These are phyloP conservation scores for Dryobotodes eremita DNA, from an alignment of 2,888 invertebrate species.

Conservation along the genomic window DNA sequence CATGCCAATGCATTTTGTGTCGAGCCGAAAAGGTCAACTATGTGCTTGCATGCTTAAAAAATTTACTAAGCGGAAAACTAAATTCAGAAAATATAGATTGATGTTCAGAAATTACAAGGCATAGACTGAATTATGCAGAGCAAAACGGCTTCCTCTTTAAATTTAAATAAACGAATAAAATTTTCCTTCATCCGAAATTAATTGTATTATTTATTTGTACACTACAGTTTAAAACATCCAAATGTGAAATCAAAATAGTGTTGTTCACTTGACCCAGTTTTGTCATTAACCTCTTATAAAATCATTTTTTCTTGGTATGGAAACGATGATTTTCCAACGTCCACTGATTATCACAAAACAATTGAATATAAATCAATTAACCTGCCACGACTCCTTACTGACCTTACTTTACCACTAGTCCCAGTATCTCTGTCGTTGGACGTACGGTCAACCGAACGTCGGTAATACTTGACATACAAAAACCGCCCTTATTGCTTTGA, in stretches of 20 bases:
- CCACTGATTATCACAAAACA: not conserved
- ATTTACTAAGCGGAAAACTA: not conserved
- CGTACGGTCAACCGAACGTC: slow-evolving; percentile 17
- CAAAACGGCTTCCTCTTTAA: not conserved
- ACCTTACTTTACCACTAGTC: slow-evolving; percentile 22
- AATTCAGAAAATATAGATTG: not conserved
- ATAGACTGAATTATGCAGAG: not conserved
- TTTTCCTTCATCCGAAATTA: not conserved
- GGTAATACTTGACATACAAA: not conserved
- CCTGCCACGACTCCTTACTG: slow-evolving; percentile 27
- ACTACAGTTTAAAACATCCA: no score
- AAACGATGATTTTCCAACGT: no score
- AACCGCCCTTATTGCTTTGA: slow-evolving; percentile 17
- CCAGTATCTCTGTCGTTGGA: no score
- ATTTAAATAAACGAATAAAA: not conserved
- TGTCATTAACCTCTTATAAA: not conserved
- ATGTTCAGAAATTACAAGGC: not conserved
- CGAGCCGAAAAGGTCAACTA: not conserved
- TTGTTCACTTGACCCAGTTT: not conserved
- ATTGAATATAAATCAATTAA: slow-evolving; percentile 33
- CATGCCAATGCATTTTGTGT: slow-evolving; percentile 1
- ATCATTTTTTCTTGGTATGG: not conserved
- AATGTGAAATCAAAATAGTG: not conserved
- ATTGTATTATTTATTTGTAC: not conserved
- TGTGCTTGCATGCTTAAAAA: not conserved